Evolutionary conservation across 2,113 vertebrate genomes (phyloP).

Genomic region (Anser brachyrhynchus): DNA sequence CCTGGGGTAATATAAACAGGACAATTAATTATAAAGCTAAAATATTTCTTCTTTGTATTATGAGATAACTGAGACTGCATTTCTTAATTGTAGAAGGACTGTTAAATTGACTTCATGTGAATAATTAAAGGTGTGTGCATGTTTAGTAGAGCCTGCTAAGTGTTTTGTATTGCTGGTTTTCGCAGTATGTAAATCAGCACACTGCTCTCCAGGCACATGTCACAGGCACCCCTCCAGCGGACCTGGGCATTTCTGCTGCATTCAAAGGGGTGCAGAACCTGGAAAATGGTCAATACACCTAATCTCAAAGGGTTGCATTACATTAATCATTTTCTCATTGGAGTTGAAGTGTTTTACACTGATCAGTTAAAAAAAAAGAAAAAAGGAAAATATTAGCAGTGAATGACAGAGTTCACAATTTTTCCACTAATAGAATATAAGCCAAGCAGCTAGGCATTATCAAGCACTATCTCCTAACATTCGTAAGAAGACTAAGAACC

Average conservation of each 20-base stretch:
- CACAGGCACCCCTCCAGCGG: background rate
- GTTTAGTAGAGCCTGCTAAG: background rate
- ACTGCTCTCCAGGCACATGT: background rate
- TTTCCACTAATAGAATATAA: background rate
- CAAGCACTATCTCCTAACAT: background rate
- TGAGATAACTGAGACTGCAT: slow-evolving; percentile 6
- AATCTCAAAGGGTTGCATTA: background rate
- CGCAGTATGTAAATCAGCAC: background rate
- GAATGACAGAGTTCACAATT: background rate
- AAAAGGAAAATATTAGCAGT: background rate
- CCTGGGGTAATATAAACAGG: background rate
- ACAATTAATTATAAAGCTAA: slow-evolving; percentile 17
- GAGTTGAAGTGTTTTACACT: background rate
- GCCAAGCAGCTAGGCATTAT: background rate
- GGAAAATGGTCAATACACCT: background rate
- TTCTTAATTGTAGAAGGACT: background rate
- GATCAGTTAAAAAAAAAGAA: background rate
- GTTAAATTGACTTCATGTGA: background rate
- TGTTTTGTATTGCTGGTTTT: background rate
- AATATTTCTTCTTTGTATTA: slow-evolving; percentile 5
- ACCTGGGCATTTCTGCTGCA: background rate
- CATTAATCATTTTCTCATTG: background rate
- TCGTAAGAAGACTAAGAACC: background rate
- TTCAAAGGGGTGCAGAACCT: background rate
- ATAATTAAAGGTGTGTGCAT: background rate